Evolutionary conservation across 1,140 invertebrate species (phyloP), one percentile per base, ranked within the genome.

Genomic region (Cherax destructor): DNA sequence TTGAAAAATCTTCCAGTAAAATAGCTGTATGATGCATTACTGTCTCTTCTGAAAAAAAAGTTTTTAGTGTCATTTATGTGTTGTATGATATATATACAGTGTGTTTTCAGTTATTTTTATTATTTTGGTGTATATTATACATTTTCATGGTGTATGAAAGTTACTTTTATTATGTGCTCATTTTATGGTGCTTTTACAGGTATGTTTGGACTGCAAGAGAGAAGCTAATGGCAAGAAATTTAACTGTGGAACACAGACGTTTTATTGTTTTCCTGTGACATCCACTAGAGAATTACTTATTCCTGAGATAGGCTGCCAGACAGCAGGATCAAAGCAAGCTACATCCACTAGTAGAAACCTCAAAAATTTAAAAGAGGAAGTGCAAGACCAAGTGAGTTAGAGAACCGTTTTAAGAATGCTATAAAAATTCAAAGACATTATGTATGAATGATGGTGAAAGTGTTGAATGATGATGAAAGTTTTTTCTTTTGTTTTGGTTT

Each of bases 241-340:
- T 49, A 59, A 88, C 78, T 81, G 86, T 52, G 77, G 30, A 21
- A 88, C 86, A 10, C 86, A 88, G 30, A 88, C 78, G 10, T 65
- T 50, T 30, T 78, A 88, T 77, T 88, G 80, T 59, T 61, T 16
- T 18, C 86, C 56, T 0, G 61, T 69, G 18, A 65, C 59, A 21
- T 16, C 9, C 56, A 24, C 21, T 56, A 18, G 3, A 24, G 86
- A 56, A 52, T 5, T 41, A 52, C 10, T 41, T 52, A 52, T 78
- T 52, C 50, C 16, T 3, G 86, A 49, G 30, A n/a, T 61, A 41
- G 61, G 61, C 61, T 80, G 50, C 30, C 6, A 30, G n/a, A 30
- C 69, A 30, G n/a, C 24, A 1, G 1, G 1, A 69, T 21, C 69
- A 74, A 74, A 74, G 79, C 47, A 59, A 81, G 50, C 50, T 81